Percentiles rank a stretch among this genome's conserved stretches.
Conservation (phyloP, 2,888 invertebrate species). For the Tetanocera ferruginea region DNA sequence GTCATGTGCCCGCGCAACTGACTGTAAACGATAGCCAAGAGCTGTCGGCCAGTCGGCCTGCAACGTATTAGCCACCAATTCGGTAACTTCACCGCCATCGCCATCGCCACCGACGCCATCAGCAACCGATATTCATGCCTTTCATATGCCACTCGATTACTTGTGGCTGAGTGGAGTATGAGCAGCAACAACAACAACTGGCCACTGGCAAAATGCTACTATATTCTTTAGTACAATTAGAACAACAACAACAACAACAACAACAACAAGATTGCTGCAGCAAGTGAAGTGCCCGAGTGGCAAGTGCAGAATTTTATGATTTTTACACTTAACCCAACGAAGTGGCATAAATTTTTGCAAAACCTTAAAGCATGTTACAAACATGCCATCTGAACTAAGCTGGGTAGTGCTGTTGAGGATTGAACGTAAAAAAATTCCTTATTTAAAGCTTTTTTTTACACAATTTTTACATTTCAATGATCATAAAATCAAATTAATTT, state of each 20-base stretch:
- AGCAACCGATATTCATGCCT: constrained; percentile 5
- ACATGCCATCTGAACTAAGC: too few species aligned
- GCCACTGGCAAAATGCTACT: constrained; percentile 42
- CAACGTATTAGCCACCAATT: constrained; percentile 29
- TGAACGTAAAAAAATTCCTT: too few species aligned
- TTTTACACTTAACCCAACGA: constrained; percentile 9
- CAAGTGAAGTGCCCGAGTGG: constrained; percentile 8
- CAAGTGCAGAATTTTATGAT: constrained; percentile 13
- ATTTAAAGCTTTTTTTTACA: too few species aligned
- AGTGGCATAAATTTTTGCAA: background rate
- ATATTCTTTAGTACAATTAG: constrained; percentile 4
- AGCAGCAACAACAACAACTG: constrained; percentile 29
- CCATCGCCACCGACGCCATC: constrained; percentile 17
- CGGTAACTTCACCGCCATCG: background rate
- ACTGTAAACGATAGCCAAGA: constrained; percentile 40
- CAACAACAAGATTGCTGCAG: background rate
- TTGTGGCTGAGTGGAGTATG: constrained; percentile 8
- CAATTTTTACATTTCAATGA: too few species aligned
- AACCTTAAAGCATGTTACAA: too few species aligned
- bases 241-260: background rate
- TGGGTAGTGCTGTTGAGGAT: too few species aligned
- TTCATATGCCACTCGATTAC: constrained; percentile 8
- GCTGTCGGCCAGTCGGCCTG: constrained; percentile 32
- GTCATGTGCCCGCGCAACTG: constrained; percentile 36
- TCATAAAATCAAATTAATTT: too few species aligned